Evolutionary conservation across 2,113 vertebrate genomes (phyloP).

Genomic region (Pseudopipra pipra): DNA sequence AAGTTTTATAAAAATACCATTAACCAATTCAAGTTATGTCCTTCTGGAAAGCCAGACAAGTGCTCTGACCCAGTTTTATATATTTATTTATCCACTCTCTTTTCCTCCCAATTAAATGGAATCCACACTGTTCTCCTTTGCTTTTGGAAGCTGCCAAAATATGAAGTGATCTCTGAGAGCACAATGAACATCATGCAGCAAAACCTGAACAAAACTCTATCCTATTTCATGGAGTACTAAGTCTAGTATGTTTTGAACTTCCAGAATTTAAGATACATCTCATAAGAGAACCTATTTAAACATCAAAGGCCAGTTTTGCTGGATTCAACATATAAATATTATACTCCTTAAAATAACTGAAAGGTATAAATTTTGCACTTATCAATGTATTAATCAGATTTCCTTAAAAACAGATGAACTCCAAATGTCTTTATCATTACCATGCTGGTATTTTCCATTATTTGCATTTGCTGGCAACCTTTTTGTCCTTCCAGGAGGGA

Average conservation of each 20-base stretch:
- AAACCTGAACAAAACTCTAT: background rate
- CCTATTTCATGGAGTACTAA: background rate
- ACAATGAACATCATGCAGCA: background rate
- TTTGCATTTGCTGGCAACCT: constrained; percentile 36
- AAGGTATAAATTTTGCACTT: background rate
- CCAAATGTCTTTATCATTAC: background rate
- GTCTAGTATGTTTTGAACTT: background rate
- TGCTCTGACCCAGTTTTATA: background rate
- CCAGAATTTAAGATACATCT: background rate
- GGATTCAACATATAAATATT: background rate
- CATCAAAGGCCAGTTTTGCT: background rate
- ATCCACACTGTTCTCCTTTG: background rate
- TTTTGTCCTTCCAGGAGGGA: constrained; percentile 62
- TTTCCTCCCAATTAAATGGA: background rate
- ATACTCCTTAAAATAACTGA: background rate
- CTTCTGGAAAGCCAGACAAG: background rate
- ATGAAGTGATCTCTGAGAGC: background rate
- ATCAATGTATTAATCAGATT: background rate
- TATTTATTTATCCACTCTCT: background rate
- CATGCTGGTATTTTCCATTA: constrained; percentile 22
- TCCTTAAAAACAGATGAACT: background rate
- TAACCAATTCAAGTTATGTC: background rate
- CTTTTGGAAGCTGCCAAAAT: background rate
- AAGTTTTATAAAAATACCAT: background rate
- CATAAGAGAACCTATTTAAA: background rate